phyloP scores from a whole-genome alignment of 2,888 invertebrate species.

The Deroplatys truncata region DNA sequence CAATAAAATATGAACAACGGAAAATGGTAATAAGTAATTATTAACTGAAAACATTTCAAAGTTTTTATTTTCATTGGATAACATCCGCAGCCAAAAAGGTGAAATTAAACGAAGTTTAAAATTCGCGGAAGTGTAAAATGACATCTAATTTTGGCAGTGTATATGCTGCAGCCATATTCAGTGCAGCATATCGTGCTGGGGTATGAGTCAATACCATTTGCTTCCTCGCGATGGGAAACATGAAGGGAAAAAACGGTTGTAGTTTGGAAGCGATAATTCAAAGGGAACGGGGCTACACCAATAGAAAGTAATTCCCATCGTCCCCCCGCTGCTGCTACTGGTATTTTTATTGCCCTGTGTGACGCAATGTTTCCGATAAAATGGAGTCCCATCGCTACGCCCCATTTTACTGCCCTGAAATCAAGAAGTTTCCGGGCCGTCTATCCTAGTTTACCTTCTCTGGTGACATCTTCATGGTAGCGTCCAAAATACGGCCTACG shows the following conservation, averaged over 20 bases:
- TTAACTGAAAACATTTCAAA: too few species aligned
- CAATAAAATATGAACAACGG: too few species aligned
- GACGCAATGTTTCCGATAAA: neutral
- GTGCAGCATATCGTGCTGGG: too few species aligned
- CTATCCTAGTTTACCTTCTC: neutral
- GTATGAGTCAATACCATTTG: too few species aligned
- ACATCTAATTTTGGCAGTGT: too few species aligned
- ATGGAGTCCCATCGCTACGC: neutral
- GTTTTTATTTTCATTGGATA: too few species aligned
- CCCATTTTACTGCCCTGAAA: neutral
- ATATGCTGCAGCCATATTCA: too few species aligned
- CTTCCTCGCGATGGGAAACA: neutral
- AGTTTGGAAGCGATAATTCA: neutral
- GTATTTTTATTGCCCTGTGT: neutral
- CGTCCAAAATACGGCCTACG: neutral
- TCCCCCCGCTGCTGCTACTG: neutral
- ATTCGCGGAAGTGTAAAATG: too few species aligned
- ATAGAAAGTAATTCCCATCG: neutral
- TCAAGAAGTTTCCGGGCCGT: neutral
- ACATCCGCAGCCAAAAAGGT: too few species aligned
- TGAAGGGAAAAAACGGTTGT: neutral
- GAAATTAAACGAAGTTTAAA: too few species aligned
- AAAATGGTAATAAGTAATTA: too few species aligned
- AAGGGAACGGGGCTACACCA: neutral
- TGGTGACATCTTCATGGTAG: neutral